Conservation (phyloP, 1,140 invertebrate species). For the Halyomorpha halys region DNA sequence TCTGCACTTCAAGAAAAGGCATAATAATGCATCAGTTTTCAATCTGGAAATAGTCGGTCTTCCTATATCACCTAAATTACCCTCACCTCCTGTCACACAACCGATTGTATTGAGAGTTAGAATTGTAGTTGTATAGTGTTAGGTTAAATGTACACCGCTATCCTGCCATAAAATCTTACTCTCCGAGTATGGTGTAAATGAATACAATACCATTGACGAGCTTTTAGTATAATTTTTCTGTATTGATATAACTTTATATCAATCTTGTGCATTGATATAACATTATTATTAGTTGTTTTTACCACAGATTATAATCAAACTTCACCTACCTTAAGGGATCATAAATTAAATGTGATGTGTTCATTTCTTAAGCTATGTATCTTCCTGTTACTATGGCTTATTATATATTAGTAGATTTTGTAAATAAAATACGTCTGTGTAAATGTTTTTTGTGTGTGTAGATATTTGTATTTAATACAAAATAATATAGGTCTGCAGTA, state of each 20-base stretch:
- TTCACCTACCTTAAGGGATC: too few relatives aligned
- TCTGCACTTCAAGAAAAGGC: constrained; percentile 48
- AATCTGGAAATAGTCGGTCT: constrained; percentile 41
- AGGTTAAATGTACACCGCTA: background rate
- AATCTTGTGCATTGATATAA: background rate
- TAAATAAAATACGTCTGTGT: too few relatives aligned
- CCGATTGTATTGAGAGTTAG: background rate
- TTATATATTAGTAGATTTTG: too few relatives aligned
- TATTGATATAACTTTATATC: constrained; percentile 2
- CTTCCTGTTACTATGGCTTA: too few relatives aligned
- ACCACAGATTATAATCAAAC: background rate
- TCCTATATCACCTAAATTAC: background rate
- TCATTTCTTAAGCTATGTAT: too few relatives aligned
- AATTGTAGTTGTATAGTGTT: constrained; percentile 9
- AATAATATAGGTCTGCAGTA: too few relatives aligned
- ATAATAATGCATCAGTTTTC: constrained; percentile 45
- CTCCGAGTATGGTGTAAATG: background rate
- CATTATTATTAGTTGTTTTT: too few relatives aligned
- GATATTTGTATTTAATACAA: too few relatives aligned
- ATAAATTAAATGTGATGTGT: too few relatives aligned
- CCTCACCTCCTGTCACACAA: background rate
- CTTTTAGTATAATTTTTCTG: constrained; percentile 3
- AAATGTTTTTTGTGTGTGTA: too few relatives aligned
- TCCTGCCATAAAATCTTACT: too few relatives aligned
- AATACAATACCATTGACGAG: background rate